Evolutionary conservation across 2,797 vertebrate species (phyloP).

Genomic region (Knipowitschia caucasica): DNA sequence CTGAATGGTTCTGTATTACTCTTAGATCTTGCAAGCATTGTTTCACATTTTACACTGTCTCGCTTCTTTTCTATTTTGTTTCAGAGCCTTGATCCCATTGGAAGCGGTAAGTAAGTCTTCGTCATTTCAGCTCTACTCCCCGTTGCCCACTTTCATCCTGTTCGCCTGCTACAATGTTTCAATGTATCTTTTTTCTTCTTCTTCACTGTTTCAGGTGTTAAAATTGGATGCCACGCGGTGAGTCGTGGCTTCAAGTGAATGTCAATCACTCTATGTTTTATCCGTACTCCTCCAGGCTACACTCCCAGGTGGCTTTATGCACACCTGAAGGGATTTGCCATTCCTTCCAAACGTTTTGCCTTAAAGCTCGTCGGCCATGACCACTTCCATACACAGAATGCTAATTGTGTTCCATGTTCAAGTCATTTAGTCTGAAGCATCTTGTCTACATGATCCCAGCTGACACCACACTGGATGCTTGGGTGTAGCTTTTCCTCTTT

Average conservation of each 20-base stretch:
- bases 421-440: conserved; percentile 31
- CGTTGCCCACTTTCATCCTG: conserved; percentile 47
- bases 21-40: not conserved
- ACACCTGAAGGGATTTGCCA: conserved; percentile 52
- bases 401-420: conserved; percentile 46
- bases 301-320: conserved; percentile 51
- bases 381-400: conserved; percentile 36
- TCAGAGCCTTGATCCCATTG: conserved; percentile 24
- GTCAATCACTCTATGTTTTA: conserved; percentile 66
- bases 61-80: conserved; percentile 25
- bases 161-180: conserved; percentile 25
- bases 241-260: conserved; percentile 65
- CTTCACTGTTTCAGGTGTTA: conserved; percentile 51
- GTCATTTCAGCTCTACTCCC: conserved; percentile 20
- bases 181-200: conserved; percentile 25
- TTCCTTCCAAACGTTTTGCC: conserved; percentile 18
- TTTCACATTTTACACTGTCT: conserved; percentile 27
- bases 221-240: conserved; percentile 63
- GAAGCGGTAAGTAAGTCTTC: conserved; percentile 41
- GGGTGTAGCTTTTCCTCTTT: conserved; percentile 17
- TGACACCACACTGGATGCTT: conserved; percentile 21
- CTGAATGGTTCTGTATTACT: conserved; percentile 6
- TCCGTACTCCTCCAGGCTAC: conserved; percentile 49
- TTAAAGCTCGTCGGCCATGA: conserved; percentile 27
- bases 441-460: conserved; percentile 18